These are phyloP conservation scores for Megalonaias nervosa DNA, from an alignment of 1,140 invertebrate species.

Conservation along the genomic window DNA sequence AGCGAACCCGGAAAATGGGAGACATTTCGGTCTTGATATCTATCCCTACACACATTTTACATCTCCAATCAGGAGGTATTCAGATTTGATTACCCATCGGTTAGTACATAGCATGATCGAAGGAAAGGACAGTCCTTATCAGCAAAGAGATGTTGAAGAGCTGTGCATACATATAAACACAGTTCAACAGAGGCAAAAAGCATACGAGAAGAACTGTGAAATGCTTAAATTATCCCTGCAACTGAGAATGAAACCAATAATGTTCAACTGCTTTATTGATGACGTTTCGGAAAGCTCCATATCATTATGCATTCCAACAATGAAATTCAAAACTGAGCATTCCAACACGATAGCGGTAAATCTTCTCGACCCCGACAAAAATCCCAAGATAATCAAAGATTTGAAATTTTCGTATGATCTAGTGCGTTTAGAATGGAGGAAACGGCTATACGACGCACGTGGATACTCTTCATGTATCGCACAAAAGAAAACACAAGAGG, in stretches of 20 bases:
- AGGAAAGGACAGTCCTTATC: conserved; percentile 32
- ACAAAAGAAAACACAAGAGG: neutral
- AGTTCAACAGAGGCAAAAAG: conserved; percentile 26
- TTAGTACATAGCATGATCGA: conserved; percentile 76
- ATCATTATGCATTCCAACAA: conserved; percentile 25
- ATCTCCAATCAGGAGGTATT: too few relatives aligned
- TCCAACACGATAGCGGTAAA: conserved; percentile 31
- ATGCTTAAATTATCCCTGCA: conserved; percentile 26
- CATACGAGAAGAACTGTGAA: conserved; percentile 35
- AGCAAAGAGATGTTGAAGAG: conserved; percentile 33
- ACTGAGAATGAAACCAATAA: conserved; percentile 26
- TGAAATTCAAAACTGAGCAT: conserved; percentile 15
- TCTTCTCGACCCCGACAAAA: conserved; percentile 31
- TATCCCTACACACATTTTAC: too few relatives aligned
- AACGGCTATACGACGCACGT: conserved; percentile 19
- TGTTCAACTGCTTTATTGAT: conserved; percentile 31
- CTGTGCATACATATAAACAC: conserved; percentile 42
- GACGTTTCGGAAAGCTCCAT: conserved; percentile 22
- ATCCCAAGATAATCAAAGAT: conserved; percentile 29
- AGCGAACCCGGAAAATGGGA: neutral
- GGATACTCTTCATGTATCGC: neutral
- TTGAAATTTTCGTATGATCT: neutral
- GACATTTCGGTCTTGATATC: conserved; percentile 61
- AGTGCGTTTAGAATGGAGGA: conserved; percentile 10
- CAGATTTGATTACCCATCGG: conserved; percentile 75